Base-by-base conservation (phyloP, 2,888 invertebrate species). In the Scaptomyza polygonia region DNA sequence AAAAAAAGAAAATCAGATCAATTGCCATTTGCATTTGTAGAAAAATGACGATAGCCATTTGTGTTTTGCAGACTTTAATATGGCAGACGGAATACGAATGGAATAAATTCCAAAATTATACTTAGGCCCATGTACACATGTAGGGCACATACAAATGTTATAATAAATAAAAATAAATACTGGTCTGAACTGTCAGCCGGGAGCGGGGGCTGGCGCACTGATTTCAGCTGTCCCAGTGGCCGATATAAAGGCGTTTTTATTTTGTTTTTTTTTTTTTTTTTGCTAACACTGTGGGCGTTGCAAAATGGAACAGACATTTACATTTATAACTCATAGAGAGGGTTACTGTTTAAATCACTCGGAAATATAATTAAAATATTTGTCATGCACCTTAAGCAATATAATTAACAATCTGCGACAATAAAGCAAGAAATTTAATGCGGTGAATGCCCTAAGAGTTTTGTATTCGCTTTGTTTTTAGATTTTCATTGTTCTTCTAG, bases 261-360 rank as follows among this genome's bases (percentile, higher is more conserved):
- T 21, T 21, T 21, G 3, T 21, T 21, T 6, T n/a, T 5, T 14
- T n/a, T 34, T 32, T 5, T n/a, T n/a, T 36, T 67, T 58, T 52
- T 44, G 27, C 30, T 43, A 56, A 47, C 58, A 43, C 81, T 57
- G 80, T 86, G 62, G 80, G 80, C 87, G 87, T 62, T 57, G 57
- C 45, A 59, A 81, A 73, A 77, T 86, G 82, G 70, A 55, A 57
- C 73, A 77, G 64, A 56, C 36, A 64, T 57, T 72, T 67, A 66
- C 75, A 67, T 61, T 67, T 67, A 43, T 51, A 55, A 47, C 51
- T 43, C 48, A 40, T 40, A 40, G 40, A 12, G 42, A 18, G 42
- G 12, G 42, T 56, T 67, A 53, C 5, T 73, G 77, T 62, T 64
- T 44, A 47, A 57, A 56, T 57, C 64, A 52, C 27, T 55, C 3